phyloP scores from a whole-genome alignment of 2,113 vertebrate species.

The Pollimyrus isidori region DNA sequence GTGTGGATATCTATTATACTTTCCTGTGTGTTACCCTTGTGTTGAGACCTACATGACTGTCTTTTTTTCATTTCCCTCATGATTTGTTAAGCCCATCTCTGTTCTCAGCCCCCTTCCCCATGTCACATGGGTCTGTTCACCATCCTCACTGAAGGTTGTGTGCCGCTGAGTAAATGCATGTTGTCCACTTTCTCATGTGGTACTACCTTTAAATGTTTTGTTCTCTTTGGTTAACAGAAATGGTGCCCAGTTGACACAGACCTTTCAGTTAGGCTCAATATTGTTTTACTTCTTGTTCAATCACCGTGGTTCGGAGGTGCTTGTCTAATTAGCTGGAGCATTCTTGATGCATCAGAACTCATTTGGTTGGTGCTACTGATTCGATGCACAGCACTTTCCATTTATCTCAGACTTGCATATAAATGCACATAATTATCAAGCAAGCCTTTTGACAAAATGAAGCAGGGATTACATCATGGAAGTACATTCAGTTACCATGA shows the following conservation, averaged over 20 bases:
- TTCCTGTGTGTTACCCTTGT: not conserved
- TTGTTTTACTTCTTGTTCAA: not conserved
- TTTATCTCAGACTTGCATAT: not conserved
- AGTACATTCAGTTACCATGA: not conserved
- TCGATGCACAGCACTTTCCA: not conserved
- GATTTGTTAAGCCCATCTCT: not conserved
- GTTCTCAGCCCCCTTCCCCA: not conserved
- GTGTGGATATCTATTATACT: not conserved
- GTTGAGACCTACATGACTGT: not conserved
- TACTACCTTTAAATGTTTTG: not conserved
- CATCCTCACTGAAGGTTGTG: not conserved
- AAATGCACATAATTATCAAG: slow-evolving; percentile 17
- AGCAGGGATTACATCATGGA: not conserved
- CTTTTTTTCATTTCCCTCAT: not conserved
- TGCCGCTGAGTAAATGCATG: not conserved
- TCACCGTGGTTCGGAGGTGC: not conserved
- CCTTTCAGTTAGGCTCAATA: not conserved
- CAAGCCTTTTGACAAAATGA: slow-evolving; percentile 12
- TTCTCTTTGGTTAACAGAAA: not conserved
- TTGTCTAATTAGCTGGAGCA: not conserved
- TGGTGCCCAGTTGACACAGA: not conserved
- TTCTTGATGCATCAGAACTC: not conserved
- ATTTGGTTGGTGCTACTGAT: not conserved
- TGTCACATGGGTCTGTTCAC: not conserved
- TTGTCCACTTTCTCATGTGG: not conserved